Evolutionary conservation across 2,797 vertebrate species (phyloP).

Genomic region (Morus bassanus): DNA sequence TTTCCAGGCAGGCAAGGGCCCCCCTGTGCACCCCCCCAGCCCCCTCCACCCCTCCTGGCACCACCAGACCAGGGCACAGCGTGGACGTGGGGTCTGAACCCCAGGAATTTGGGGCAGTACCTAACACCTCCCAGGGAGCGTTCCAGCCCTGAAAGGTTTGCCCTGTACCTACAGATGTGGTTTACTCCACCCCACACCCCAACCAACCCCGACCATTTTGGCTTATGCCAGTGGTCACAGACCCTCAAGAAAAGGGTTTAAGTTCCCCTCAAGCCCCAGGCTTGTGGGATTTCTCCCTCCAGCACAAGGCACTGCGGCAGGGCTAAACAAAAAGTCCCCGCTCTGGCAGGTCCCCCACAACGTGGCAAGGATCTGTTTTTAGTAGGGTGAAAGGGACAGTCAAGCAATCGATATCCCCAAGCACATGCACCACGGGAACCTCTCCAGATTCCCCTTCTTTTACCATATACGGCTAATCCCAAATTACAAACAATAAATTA

Average conservation of each 20-base stretch:
- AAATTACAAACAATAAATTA: conserved; percentile 53
- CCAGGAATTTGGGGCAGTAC: background rate
- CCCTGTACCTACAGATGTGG: no score
- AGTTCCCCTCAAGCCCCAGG: background rate
- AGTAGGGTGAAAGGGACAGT: conserved; percentile 25
- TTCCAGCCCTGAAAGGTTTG: background rate
- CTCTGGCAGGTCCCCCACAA: background rate
- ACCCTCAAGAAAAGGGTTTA: background rate
- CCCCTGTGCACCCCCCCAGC: accelerated
- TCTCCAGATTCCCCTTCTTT: conserved; percentile 49
- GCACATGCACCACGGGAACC: background rate
- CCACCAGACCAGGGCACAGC: background rate
- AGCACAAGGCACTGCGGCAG: background rate
- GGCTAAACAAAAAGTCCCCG: background rate
- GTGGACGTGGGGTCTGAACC: background rate
- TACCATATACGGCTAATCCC: conserved; percentile 16
- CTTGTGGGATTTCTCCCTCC: background rate
- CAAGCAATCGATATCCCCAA: conserved; percentile 7
- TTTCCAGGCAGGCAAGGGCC: background rate
- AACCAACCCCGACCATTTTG: accelerated
- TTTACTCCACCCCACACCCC: background rate
- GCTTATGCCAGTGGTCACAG: background rate
- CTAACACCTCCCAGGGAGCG: accelerated
- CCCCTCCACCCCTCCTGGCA: background rate
- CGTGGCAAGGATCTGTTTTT: background rate